Evolutionary conservation across 1,140 invertebrate genomes (phyloP), one percentile per base, ranked within the genome.

Genomic region (Caerostris darwini): DNA sequence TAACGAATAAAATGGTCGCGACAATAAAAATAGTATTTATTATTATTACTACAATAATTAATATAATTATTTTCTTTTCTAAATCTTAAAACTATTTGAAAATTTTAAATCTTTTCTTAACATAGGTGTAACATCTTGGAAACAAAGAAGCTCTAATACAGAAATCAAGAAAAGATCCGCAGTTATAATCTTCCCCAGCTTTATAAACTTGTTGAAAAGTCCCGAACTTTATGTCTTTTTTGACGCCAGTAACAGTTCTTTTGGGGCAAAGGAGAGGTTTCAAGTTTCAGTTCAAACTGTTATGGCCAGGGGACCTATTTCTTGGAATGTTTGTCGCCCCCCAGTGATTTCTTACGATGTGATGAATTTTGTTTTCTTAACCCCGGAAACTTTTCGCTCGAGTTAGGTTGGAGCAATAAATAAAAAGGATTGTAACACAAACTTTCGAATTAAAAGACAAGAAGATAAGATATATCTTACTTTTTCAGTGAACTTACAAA

Each of bases 121-220:
- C 34, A 34, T 2, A 34, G 34, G 2, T 1, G 34, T 1, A 34
- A 34, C 0, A 34, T 34, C 34, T 34, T 34, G 34, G 34, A 34
- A 34, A 7, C 34, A 10, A 14, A 3, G 34, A 34, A 50, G 12
- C 71, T 50, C 7, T 77, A 77, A 34, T 12, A 50, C 53, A 12
- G 34, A 77, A 77, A 77, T 77, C 71, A 77, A 3, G 71, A 12
- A 7, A 50, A 67, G 61, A 67, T 67, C 14, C 17, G 50, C 14
- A 34, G 34, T 50, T 77, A 12, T 77, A 77, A 77, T 77, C 71
- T 34, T 50, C 53, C 71, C 12, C 34, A 77, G 34, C 71, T 77
- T 77, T 77, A 12, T 77, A 77, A 77, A 77, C 71, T 77, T 77
- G 71, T 77, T 77, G 71, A 77, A 77, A 67, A 77, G 34, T 77